Percentiles rank a stretch among this genome's conserved stretches.
These are phyloP conservation scores for Elgaria multicarinata DNA, from an alignment of 2,113 vertebrate species.

Conservation along the genomic window DNA sequence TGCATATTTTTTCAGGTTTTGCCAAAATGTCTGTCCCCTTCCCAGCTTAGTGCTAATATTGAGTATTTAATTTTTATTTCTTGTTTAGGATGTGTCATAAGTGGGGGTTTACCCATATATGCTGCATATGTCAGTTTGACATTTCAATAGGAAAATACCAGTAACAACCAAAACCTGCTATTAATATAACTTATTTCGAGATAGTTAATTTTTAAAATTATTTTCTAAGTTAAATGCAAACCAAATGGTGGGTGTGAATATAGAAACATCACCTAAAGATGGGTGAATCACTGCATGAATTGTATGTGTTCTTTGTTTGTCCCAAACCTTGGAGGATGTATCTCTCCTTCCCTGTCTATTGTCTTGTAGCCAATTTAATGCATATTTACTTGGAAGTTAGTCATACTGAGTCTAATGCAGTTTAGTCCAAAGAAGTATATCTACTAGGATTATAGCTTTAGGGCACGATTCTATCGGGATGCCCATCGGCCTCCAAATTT, in stretches of 20 bases:
- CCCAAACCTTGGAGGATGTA: background rate
- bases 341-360: background rate
- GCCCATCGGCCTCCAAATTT: no score
- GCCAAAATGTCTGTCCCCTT: no score
- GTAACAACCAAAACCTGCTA: conserved; percentile 45
- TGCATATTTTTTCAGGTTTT: no score
- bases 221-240: background rate
- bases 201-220: conserved; percentile 43
- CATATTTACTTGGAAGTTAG: background rate
- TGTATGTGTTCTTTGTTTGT: conserved; percentile 42
- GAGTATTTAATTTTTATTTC: conserved; percentile 23
- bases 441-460: no score
- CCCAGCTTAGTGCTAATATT: background rate
- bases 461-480: no score
- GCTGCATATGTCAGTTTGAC: conserved; percentile 39
- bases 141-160: conserved; percentile 59
- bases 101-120: background rate
- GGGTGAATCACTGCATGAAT: background rate
- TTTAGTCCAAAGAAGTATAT: no score
- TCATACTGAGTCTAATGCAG: background rate
- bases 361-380: background rate
- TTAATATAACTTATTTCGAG: conserved; percentile 70
- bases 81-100: conserved; percentile 33
- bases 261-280: background rate
- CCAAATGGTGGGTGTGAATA: background rate